Evolutionary conservation across 2,888 invertebrate species (phyloP), one percentile per base, ranked within the genome.

Genomic region (Morpho helenor): DNA sequence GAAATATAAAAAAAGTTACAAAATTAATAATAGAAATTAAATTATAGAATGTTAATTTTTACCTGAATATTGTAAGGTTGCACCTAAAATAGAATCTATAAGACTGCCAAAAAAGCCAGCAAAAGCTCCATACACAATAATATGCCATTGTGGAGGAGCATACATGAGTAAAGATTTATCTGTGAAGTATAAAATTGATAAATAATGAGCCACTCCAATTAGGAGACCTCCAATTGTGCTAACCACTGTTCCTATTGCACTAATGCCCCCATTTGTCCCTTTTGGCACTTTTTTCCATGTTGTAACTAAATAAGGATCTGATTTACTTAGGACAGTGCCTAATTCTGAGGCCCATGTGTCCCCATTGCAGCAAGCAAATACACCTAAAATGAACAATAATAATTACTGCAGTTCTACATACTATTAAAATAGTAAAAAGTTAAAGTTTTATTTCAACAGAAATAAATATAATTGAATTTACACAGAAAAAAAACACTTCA

Each of bases 301-400:
- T 8, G 96, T 96, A 41, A 97, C 93, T 6, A 97, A 92, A 65
- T 93, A 88, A 5, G 97, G 97, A 63, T 95, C 92, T 0, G 92
- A 82, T 39, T 80, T 84, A 7, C 94, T 93, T 22, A 96, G 76
- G 0, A 96, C 97, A 42, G 95, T 92, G 2, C 97, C 97, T 16
- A 98, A 79, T 84, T 98, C 98, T 44, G 97, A 97, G 51, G 97
- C 96, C 95, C 96, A 96, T 0, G 97, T 98, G 74, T 98, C 98
- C 0, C 97, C 97, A 77, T 95, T 96, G 68, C 95, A 94, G 73
- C 96, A 96, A 9, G 96, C 93, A 71, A 96, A 91, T 0, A 95
- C 92, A 69, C 94, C 94, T 94, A 77, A 46, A 76, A 52, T 45
- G 31, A 43, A 52, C 46, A 45, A 56, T 42, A 23, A 31, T 23